Percentiles rank a stretch among this genome's conserved stretches.
Evolutionary conservation across 92 coral and sea anemone species (phyloP).

Genomic region (Isaurus tuberculatus): DNA sequence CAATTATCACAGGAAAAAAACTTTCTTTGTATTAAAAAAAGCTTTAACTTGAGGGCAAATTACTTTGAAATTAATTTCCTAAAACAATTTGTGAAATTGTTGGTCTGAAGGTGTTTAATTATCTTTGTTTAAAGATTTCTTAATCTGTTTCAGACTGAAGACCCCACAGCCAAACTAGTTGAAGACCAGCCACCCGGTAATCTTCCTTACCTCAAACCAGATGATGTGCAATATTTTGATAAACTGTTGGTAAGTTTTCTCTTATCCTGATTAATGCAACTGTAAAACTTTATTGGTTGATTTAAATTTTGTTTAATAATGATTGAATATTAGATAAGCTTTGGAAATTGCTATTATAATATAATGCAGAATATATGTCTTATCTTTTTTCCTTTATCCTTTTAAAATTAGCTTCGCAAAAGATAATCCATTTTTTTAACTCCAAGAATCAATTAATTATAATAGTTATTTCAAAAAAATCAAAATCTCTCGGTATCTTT

Average conservation of each 20-base stretch:
- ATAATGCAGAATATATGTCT: not conserved
- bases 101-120: not conserved
- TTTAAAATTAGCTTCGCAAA: too few species aligned
- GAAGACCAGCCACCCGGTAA: conserved; percentile 99
- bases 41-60: too few species aligned
- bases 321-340: too few species aligned
- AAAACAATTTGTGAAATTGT: not conserved
- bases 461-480: too few species aligned
- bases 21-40: too few species aligned
- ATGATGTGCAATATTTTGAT: conserved; percentile 99
- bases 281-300: not conserved
- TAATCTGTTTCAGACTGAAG: conserved; percentile 81
- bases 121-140: not conserved
- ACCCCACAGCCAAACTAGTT: conserved; percentile 90
- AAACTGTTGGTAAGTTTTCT: conserved; percentile 85
- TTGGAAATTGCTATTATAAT: not conserved
- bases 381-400: too few species aligned
- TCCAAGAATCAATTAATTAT: too few species aligned
- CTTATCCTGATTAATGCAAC: not conserved
- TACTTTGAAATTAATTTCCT: not conserved
- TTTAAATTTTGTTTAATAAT: too few species aligned
- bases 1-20: too few species aligned
- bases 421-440: too few species aligned
- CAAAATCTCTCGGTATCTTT: too few species aligned
- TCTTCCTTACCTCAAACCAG: conserved; percentile 96